Percentiles rank a stretch among this genome's conserved stretches.
Evolutionary conservation across 2,888 invertebrate species (phyloP).

Genomic region (Phorcus lineatus): DNA sequence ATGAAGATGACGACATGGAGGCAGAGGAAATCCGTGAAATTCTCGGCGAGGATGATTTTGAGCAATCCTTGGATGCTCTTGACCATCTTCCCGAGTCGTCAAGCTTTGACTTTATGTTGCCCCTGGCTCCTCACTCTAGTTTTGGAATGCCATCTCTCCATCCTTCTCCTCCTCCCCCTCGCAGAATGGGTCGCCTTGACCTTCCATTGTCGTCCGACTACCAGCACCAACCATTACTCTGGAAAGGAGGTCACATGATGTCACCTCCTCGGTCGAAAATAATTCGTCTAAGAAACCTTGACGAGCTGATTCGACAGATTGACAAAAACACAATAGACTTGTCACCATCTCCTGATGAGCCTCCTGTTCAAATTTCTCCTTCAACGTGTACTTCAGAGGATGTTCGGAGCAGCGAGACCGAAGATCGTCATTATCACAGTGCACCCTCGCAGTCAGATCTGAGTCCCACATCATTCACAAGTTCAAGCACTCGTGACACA

Average conservation of each 20-base stretch:
- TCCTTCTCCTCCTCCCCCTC: conserved; percentile 52
- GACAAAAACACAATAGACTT: conserved; percentile 66
- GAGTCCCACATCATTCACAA: conserved; percentile 63
- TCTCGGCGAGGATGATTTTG: conserved; percentile 53
- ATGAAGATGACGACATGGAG: conserved; percentile 65
- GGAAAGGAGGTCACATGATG: conserved; percentile 55
- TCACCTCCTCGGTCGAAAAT: conserved; percentile 66
- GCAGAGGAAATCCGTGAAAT: conserved; percentile 68
- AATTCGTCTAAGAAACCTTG: conserved; percentile 61
- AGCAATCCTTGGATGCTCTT: conserved; percentile 55
- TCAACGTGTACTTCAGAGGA: conserved; percentile 64
- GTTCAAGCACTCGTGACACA: conserved; percentile 59
- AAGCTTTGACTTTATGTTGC: conserved; percentile 68
- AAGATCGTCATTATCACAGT: conserved; percentile 41
- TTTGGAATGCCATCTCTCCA: conserved; percentile 55
- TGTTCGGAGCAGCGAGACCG: conserved; percentile 63
- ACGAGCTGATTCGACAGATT: conserved; percentile 60
- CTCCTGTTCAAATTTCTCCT: conserved; percentile 60
- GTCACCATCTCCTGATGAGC: conserved; percentile 69
- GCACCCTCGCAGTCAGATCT: conserved; percentile 52
- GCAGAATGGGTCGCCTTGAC: conserved; percentile 32
- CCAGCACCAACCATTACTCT: conserved; percentile 48
- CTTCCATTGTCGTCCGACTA: conserved; percentile 26
- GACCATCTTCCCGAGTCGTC: conserved; percentile 64
- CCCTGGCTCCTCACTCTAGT: conserved; percentile 55